Evolutionary conservation across 1,140 invertebrate species (phyloP).

Genomic region (Solenopsis invicta): DNA sequence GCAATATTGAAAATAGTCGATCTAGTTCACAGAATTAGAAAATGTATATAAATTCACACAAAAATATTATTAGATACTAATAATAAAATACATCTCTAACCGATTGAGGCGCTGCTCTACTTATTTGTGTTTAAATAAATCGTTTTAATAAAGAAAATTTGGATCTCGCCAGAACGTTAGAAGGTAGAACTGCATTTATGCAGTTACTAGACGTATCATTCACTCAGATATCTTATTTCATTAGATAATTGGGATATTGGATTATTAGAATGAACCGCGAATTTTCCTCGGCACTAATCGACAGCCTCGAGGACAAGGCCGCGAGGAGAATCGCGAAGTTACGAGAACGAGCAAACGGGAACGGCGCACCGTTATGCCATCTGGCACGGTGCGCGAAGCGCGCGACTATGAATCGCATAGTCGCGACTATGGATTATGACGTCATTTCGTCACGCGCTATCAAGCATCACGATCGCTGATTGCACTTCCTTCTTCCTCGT

Average conservation of each 20-base stretch:
- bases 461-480: conserved; percentile 78
- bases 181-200: background rate
- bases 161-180: background rate
- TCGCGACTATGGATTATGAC: conserved; percentile 78
- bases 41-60: no score
- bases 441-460: conserved; percentile 82
- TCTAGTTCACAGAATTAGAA: no score
- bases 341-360: conserved; percentile 78
- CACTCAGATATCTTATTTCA: background rate
- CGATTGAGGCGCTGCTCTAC: no score
- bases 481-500: conserved; percentile 73
- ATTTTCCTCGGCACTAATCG: conserved; percentile 12
- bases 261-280: background rate
- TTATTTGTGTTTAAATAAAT: no score
- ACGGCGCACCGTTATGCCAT: conserved; percentile 82
- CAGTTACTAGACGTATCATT: background rate
- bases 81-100: no score
- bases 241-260: background rate
- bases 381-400: conserved; percentile 72
- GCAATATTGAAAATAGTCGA: no score
- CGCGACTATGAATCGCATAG: conserved; percentile 61
- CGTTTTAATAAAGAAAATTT: background rate
- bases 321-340: conserved; percentile 45
- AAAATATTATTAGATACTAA: no score
- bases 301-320: conserved; percentile 16